phyloP scores from a whole-genome alignment of 2,797 vertebrate species.

The Denticeps clupeoides region DNA sequence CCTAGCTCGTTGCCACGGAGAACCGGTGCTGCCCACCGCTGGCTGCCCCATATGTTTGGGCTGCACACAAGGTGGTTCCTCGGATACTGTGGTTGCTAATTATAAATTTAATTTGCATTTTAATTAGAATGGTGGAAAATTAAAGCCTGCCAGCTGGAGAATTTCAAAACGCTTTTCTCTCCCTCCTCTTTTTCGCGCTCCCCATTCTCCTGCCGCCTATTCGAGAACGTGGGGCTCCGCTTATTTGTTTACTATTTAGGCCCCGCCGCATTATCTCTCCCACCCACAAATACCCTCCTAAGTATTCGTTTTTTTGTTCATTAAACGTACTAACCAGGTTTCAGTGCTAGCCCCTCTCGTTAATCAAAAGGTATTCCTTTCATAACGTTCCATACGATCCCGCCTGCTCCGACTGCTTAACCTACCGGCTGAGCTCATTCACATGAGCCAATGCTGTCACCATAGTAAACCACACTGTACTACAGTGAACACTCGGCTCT shows the following conservation, averaged over 20 bases:
- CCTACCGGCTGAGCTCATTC: conserved; percentile 21
- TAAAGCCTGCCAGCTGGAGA: conserved; percentile 99
- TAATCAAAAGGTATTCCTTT: conserved; percentile 36
- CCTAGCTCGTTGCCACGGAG: conserved; percentile 48
- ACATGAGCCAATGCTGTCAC: conserved; percentile 17
- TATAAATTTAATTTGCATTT: conserved; percentile 99
- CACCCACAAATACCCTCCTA: conserved; percentile 46
- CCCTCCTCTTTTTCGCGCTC: conserved; percentile 34
- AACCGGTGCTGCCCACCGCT: conserved; percentile 79
- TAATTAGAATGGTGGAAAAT: conserved; percentile 99
- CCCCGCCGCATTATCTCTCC: conserved; percentile 37
- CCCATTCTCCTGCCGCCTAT: conserved; percentile 36
- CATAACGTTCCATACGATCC: conserved; percentile 27
- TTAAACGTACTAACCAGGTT: conserved; percentile 36
- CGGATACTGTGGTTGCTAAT: conserved; percentile 99
- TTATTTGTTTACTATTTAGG: conserved; percentile 47
- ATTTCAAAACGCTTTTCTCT: conserved; percentile 86
- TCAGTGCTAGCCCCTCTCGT: conserved; percentile 30
- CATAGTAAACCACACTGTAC: conserved; percentile 4
- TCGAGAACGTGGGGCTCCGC: conserved; percentile 46
- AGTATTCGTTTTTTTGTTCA: conserved; percentile 34
- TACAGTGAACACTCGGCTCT: background rate
- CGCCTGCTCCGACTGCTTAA: conserved; percentile 32
- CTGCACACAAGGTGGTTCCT: conserved; percentile 91
- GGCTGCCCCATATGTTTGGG: conserved; percentile 93